Evolutionary conservation across 2,888 invertebrate species (phyloP).

Genomic region (Caenorhabditis sulstoni): DNA sequence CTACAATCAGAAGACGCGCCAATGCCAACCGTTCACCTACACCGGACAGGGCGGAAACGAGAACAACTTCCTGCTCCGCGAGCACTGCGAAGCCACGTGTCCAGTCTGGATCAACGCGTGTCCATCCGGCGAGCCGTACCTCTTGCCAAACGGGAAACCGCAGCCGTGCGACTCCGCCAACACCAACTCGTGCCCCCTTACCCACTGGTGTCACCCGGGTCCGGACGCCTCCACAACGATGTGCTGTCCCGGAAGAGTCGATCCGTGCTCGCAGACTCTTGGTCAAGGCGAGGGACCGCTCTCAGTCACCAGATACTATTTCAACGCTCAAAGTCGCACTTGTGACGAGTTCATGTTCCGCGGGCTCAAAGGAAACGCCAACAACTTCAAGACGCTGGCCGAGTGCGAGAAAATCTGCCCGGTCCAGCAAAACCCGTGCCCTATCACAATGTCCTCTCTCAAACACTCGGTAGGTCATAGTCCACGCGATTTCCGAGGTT

Average conservation of each 20-base stretch:
- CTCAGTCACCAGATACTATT: conserved; percentile 63
- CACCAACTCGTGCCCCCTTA: conserved; percentile 68
- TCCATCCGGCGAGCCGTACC: conserved; percentile 73
- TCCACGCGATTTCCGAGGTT: background rate
- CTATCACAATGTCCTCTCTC: conserved; percentile 67
- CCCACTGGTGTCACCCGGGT: conserved; percentile 76
- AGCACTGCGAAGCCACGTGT: conserved; percentile 76
- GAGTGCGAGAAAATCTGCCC: conserved; percentile 74
- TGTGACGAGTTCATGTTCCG: conserved; percentile 75
- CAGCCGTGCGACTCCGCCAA: conserved; percentile 61
- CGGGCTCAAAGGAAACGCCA: conserved; percentile 77
- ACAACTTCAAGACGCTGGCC: conserved; percentile 73
- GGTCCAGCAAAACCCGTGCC: conserved; percentile 74
- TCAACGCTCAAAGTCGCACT: conserved; percentile 69
- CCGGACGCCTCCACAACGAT: conserved; percentile 69
- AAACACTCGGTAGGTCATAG: conserved; percentile 43
- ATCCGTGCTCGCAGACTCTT: conserved; percentile 69
- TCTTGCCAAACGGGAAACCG: conserved; percentile 63
- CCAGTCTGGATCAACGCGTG: conserved; percentile 77
- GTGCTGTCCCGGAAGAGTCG: conserved; percentile 74
- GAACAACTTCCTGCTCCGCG: conserved; percentile 77
- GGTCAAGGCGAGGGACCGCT: conserved; percentile 72
- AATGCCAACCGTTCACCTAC: conserved; percentile 76
- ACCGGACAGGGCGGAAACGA: conserved; percentile 76
- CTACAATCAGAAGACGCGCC: conserved; percentile 67